Conservation (phyloP, 92 coral and sea anemone species). For the Heliopora coerulea region DNA sequence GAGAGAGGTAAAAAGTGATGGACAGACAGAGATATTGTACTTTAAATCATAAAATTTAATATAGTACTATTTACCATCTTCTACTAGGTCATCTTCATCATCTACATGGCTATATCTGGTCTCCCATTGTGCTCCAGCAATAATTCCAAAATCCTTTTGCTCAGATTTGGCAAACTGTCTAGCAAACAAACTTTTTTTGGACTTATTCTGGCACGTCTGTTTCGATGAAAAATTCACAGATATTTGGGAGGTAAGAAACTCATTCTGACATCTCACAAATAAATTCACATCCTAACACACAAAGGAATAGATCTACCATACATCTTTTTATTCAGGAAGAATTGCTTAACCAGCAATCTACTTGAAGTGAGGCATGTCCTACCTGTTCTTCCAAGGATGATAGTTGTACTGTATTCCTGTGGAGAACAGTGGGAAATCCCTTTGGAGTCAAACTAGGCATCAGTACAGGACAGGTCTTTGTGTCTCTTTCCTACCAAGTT, state of each 20-base stretch:
- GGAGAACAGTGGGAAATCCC: constrained; percentile 83
- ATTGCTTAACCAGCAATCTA: too few relatives aligned
- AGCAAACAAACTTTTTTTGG: constrained; percentile 82
- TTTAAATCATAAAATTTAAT: too few relatives aligned
- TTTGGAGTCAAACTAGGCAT: constrained; percentile 63
- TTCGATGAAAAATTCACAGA: constrained; percentile 22
- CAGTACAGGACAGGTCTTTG: constrained; percentile 39
- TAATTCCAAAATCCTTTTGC: constrained; percentile 69
- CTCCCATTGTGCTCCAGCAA: neutral
- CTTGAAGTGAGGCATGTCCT: too few relatives aligned
- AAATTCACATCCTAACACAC: too few relatives aligned
- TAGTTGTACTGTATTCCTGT: constrained; percentile 63
- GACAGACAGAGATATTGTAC: too few relatives aligned
- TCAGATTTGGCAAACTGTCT: constrained; percentile 80
- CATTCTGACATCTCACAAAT: too few relatives aligned
- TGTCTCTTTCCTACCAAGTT: constrained; percentile 71
- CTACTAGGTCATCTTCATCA: constrained; percentile 19
- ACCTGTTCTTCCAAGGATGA: constrained; percentile 18
- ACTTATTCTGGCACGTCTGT: constrained; percentile 14
- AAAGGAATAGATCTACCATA: too few relatives aligned
- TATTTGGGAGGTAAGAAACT: neutral
- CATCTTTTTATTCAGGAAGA: too few relatives aligned
- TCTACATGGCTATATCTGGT: neutral
- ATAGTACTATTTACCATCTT: constrained; percentile 6
- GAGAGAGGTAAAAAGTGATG: too few relatives aligned